These are phyloP conservation scores for Bradysia coprophila DNA, from an alignment of 1,140 invertebrate species.

Conservation along the genomic window DNA sequence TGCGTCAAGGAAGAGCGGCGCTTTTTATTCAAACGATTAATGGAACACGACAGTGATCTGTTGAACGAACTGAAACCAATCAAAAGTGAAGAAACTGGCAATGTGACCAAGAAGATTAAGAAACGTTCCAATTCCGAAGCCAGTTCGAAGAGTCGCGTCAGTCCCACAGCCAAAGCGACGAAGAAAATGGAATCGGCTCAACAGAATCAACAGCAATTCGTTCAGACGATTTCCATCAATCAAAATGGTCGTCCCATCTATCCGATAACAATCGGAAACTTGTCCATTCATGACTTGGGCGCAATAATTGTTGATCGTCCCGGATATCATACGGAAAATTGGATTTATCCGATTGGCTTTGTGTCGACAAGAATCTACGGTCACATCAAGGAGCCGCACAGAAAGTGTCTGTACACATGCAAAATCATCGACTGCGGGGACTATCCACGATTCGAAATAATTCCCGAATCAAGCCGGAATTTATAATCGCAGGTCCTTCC, in stretches of 20 bases:
- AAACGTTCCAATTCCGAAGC: conserved; percentile 2
- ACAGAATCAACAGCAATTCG: conserved; percentile 28
- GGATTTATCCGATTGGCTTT: conserved; percentile 64
- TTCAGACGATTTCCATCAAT: conserved; percentile 47
- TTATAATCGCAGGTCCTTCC: conserved; percentile 41
- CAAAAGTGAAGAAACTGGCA: no score
- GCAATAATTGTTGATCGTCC: conserved; percentile 50
- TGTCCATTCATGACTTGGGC: conserved; percentile 59
- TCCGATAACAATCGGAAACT: conserved; percentile 48
- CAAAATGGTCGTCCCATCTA: conserved; percentile 48
- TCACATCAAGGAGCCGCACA: conserved; percentile 44
- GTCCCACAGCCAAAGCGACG: conserved; percentile 9
- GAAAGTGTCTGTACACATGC: conserved; percentile 65
- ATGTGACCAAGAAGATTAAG: conserved; percentile 7
- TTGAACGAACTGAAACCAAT: no score
- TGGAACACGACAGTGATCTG: conserved; percentile 28
- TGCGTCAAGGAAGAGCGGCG: conserved; percentile 50
- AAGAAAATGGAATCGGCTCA: conserved; percentile 13
- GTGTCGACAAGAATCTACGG: conserved; percentile 61
- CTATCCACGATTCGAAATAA: conserved; percentile 62
- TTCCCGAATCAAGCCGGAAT: conserved; percentile 48
- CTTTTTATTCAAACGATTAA: conserved; percentile 43
- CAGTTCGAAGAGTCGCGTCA: conserved; percentile 3
- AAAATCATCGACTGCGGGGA: conserved; percentile 56
- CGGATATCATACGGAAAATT: conserved; percentile 49